Base-by-base conservation (phyloP, 2,888 invertebrate genomes). In the Orchesella flavescens region DNA sequence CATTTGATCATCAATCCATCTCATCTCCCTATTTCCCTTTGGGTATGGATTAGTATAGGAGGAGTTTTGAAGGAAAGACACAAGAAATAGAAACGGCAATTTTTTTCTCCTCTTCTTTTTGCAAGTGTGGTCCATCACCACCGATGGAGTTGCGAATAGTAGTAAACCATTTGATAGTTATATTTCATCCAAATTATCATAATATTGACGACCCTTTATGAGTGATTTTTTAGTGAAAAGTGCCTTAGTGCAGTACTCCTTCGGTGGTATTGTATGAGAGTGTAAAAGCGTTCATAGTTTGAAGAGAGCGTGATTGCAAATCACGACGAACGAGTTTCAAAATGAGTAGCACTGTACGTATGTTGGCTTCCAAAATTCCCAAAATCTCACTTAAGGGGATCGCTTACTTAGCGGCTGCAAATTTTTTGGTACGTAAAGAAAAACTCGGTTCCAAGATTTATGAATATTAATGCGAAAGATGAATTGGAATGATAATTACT, bases 361-460 rank as follows among this genome's bases (percentile, higher is more conserved):
- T 66, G 63, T 43, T 82, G 46, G 34, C 46, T 61, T 76, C 76
- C 15, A 69, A 19, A 65, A 53, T 82, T 23, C 82, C 82, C n/a
- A 82, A 82, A 53, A 61, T 57, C 43, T 82, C 82, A 1, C 17
- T 82, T 34, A 69, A 65, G 13, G 85, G 85, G 23, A 24, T 82
- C 7, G 85, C 85, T 23, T 85, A 85, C 61, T 53, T 85, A 19
- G 83, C 85, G 2, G 76, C 85, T 17, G 84, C 81, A 74, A 85
- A 84, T 73, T 85, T 85, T 72, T 46, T 84, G 65, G 85, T 85
- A 82, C 24, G 21, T 53, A 12, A 19, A 23, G n/a, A 17, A 44
- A 9, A 17, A 75, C 21, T n/a, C n/a, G n/a, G n/a, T n/a, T n/a
- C n/a, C n/a, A n/a, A n/a, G n/a, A n/a, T n/a, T 34, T 7, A 34